Evolutionary conservation across 2,113 vertebrate species (phyloP), one percentile per base, ranked within the genome.

Genomic region (Fregetta grallaria): DNA sequence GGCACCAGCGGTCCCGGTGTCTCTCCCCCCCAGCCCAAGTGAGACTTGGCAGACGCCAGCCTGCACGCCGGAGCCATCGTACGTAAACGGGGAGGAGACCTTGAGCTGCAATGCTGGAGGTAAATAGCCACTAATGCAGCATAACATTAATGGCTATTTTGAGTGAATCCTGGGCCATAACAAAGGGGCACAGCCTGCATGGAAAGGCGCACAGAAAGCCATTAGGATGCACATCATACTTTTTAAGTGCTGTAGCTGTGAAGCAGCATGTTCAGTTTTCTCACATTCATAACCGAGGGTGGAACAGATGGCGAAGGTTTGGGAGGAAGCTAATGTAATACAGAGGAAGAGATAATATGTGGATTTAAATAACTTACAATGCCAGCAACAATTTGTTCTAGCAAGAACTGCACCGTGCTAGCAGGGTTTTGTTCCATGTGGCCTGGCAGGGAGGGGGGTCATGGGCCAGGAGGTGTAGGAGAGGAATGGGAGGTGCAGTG

Each of bases 271-370:
- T 94, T 97, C 85, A 20, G 95, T 90, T 97, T 97, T 97, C 97
- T 97, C 97, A 97, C 97, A 96, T 97, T 96, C 94, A 80, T 94
- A 91, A 96, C 94, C 32, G 94, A 97, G 97, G 95, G 97, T 94
- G 97, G 97, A 97, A 97, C 97, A 97, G 97, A 97, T 97, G 97
- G 97, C 29, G 93, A 93, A 97, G 97, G 97, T 96, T 97, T 97
- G 94, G 96, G 96, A 96, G 95, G 96, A 96, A 97, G 96, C 94
- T 93, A 87, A 97, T 96, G 97, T 73, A 97, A 97, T 92, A 95
- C 94, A 96, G 90, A 95, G 94, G 95, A 94, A 97, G 96, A 88
- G 82, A 96, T 93, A 96, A 96, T 96, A 86, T 86, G 94, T 59
- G 93, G 97, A 96, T 97, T 97, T 96, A 97, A 97, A 97, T 97